phyloP scores from a whole-genome alignment of 2,113 vertebrate genomes.

The Meleagris gallopavo region DNA sequence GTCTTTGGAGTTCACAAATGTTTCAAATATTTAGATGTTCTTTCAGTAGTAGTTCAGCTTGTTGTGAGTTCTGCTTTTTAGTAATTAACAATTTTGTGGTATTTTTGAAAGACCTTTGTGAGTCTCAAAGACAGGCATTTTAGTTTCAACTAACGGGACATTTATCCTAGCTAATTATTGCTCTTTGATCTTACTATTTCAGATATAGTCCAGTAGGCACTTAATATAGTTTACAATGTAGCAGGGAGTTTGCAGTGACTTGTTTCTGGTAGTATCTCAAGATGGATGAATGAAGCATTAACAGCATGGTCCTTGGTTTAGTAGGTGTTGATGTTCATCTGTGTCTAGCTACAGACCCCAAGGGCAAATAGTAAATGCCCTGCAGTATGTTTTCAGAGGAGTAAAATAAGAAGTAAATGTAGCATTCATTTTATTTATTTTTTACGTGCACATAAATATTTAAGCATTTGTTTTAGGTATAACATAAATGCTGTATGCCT shows the following conservation, averaged over 20 bases:
- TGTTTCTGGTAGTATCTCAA: background rate
- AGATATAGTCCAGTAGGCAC: background rate
- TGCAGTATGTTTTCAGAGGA: background rate
- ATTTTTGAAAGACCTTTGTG: background rate
- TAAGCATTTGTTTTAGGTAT: background rate
- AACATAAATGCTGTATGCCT: background rate
- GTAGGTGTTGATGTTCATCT: background rate
- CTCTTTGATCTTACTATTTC: background rate
- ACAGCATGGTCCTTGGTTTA: background rate
- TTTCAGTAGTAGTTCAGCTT: background rate
- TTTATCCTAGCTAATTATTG: background rate
- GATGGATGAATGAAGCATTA: background rate
- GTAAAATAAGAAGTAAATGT: background rate
- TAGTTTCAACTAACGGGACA: background rate
- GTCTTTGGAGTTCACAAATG: background rate
- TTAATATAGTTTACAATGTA: background rate
- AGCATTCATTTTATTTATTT: background rate
- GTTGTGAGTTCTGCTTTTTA: background rate
- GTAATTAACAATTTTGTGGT: background rate
- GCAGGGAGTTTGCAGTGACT: background rate
- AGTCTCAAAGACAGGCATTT: background rate
- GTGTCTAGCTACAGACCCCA: background rate
- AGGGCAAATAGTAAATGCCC: background rate
- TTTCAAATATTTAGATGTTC: background rate
- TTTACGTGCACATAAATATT: background rate